Conservation (phyloP, 2,888 invertebrate species). For the Luperina testacea region DNA sequence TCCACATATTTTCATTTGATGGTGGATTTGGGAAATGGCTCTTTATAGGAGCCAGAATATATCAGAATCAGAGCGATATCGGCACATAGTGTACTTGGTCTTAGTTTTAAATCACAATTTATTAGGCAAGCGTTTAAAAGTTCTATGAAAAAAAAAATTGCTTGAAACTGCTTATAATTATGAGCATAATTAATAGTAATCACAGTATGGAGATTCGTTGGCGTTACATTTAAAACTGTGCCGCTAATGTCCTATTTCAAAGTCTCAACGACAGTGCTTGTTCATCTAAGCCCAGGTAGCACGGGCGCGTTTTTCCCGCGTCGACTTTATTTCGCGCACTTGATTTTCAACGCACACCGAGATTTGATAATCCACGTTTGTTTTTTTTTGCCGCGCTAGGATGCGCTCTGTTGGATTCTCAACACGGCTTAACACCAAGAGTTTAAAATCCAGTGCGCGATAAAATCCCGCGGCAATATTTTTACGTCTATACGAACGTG, state of each 20-base stretch:
- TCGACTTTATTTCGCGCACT: neutral
- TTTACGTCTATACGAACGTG: neutral
- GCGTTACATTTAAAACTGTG: constrained; percentile 19
- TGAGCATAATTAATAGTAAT: constrained; percentile 40
- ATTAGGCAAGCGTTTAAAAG: constrained; percentile 33
- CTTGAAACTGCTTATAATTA: constrained; percentile 23
- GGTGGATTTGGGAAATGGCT: neutral
- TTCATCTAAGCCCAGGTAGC: neutral
- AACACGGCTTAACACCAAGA: neutral
- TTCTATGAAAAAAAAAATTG: constrained; percentile 10
- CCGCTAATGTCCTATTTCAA: constrained; percentile 37
- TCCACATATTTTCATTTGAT: neutral
- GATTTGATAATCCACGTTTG: neutral
- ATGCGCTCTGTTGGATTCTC: neutral
- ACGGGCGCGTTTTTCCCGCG: neutral
- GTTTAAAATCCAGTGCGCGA: neutral
- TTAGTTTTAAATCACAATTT: constrained; percentile 10
- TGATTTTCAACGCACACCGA: neutral
- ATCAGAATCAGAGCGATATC: constrained; percentile 24
- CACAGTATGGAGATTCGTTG: constrained; percentile 56
- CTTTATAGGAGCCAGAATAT: neutral
- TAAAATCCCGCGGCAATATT: neutral
- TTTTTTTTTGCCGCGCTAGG: neutral
- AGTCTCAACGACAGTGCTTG: neutral
- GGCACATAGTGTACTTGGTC: constrained; percentile 7